phyloP scores from a whole-genome alignment of 1,140 invertebrate genomes.

The Marisa cornuarietis region DNA sequence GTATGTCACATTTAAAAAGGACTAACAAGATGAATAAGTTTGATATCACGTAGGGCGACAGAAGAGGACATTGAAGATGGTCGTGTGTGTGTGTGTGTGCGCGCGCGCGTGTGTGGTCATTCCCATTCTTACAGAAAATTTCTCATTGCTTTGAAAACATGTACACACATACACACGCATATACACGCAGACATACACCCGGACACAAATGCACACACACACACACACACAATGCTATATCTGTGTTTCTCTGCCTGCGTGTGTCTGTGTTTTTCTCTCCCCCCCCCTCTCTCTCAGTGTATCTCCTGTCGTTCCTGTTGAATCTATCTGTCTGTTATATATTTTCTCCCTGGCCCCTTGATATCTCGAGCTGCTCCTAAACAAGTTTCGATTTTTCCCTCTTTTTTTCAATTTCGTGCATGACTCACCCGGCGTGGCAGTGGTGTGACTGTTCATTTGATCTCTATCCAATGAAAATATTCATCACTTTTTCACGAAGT shows the following conservation, averaged over 20 bases:
- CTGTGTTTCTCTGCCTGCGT: background rate
- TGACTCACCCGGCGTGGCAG: constrained; percentile 13
- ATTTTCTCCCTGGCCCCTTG: background rate
- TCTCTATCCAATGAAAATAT: constrained; percentile 9
- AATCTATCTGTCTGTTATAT: background rate
- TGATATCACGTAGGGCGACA: too few relatives aligned
- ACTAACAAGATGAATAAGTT: too few relatives aligned
- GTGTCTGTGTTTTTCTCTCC: background rate
- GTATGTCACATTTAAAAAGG: too few relatives aligned
- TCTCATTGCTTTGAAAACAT: background rate
- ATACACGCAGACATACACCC: constrained; percentile 1
- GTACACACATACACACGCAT: constrained; percentile 15
- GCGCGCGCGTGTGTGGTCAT: too few relatives aligned
- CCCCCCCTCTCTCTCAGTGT: background rate
- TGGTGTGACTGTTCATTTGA: constrained; percentile 4
- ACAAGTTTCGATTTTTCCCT: background rate
- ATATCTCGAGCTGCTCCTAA: background rate
- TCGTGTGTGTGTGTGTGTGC: too few relatives aligned
- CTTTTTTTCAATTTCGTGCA: constrained; percentile 7
- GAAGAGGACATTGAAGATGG: too few relatives aligned
- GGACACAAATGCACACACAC: background rate
- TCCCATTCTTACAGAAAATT: too few relatives aligned
- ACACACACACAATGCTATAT: background rate
- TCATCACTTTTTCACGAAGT: too few relatives aligned
- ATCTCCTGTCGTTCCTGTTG: background rate